phyloP scores from a whole-genome alignment of 2,888 invertebrate genomes.

The Campaea margaritaria region DNA sequence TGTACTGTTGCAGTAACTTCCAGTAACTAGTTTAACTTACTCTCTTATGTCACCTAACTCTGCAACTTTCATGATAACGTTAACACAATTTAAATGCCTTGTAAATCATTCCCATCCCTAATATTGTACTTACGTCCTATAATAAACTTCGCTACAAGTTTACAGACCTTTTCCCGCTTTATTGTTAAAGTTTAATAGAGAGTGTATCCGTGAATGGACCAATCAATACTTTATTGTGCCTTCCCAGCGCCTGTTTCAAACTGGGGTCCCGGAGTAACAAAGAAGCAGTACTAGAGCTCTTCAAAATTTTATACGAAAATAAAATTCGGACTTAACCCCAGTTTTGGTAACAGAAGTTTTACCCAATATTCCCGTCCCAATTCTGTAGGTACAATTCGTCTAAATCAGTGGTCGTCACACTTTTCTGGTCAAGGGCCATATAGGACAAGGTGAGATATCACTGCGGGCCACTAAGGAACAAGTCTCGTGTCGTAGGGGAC shows the following conservation, averaged over 20 bases:
- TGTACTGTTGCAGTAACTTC: background rate
- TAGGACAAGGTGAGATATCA: too few species aligned
- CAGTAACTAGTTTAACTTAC: background rate
- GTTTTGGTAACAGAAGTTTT: too few species aligned
- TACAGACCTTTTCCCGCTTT: conserved; percentile 58
- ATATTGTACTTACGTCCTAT: conserved; percentile 37
- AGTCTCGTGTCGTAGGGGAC: too few species aligned
- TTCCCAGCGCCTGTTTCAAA: conserved; percentile 51
- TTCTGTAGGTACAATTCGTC: too few species aligned
- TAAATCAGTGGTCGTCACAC: too few species aligned
- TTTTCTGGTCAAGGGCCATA: too few species aligned
- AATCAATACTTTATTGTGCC: conserved; percentile 73
- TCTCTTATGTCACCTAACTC: background rate
- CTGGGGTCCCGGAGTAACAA: conserved; percentile 26
- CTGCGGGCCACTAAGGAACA: too few species aligned
- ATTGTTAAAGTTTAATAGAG: conserved; percentile 76
- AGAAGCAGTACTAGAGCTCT: conserved; percentile 28
- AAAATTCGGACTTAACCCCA: too few species aligned
- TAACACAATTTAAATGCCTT: conserved; percentile 1
- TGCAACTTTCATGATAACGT: background rate
- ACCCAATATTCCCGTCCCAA: too few species aligned
- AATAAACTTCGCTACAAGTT: conserved; percentile 49
- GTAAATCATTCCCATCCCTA: conserved; percentile 23
- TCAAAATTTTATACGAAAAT: background rate
- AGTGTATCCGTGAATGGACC: conserved; percentile 65